Percentiles rank a stretch among this genome's conserved stretches.
These are phyloP conservation scores for Aphodius sticticus DNA, from an alignment of 2,888 invertebrate species.

Conservation along the genomic window DNA sequence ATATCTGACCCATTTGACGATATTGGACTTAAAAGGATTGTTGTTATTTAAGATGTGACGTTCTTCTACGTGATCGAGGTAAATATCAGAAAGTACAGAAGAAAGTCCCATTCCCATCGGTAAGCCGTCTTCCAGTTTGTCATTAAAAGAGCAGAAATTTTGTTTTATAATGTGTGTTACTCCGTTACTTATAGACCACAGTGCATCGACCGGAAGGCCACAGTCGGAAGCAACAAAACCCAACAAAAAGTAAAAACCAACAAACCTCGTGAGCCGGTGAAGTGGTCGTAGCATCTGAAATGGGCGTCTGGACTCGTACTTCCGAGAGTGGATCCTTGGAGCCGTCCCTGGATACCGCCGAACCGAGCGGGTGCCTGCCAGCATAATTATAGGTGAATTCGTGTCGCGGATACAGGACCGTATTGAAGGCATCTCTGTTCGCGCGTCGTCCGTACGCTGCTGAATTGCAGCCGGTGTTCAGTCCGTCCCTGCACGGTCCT, in stretches of 20 bases:
- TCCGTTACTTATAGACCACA: too few relatives aligned
- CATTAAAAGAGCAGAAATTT: too few relatives aligned
- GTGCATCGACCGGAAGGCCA: background rate
- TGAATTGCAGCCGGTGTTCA: slow-evolving; percentile 37
- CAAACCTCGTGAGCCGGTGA: slow-evolving; percentile 30
- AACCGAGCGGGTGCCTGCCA: slow-evolving; percentile 35
- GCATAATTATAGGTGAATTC: slow-evolving; percentile 38
- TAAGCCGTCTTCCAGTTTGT: too few relatives aligned
- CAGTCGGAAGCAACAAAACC: background rate
- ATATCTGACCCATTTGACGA: too few relatives aligned
- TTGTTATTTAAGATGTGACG: too few relatives aligned
- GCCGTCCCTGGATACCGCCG: slow-evolving; percentile 53
- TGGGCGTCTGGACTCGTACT: slow-evolving; percentile 54
- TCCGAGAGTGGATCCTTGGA: slow-evolving; percentile 57
- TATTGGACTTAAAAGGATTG: too few relatives aligned
- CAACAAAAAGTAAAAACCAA: background rate
- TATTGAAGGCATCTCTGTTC: slow-evolving; percentile 41
- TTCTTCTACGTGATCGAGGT: too few relatives aligned
- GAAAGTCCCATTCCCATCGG: too few relatives aligned
- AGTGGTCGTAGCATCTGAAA: slow-evolving; percentile 37
- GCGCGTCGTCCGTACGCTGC: slow-evolving; percentile 45
- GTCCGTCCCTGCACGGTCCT: slow-evolving; percentile 54
- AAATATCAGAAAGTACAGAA: too few relatives aligned
- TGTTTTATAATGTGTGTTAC: too few relatives aligned
- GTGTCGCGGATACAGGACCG: slow-evolving; percentile 42